phyloP scores from a whole-genome alignment of 2,113 vertebrate genomes.

The Steatornis caripensis region DNA sequence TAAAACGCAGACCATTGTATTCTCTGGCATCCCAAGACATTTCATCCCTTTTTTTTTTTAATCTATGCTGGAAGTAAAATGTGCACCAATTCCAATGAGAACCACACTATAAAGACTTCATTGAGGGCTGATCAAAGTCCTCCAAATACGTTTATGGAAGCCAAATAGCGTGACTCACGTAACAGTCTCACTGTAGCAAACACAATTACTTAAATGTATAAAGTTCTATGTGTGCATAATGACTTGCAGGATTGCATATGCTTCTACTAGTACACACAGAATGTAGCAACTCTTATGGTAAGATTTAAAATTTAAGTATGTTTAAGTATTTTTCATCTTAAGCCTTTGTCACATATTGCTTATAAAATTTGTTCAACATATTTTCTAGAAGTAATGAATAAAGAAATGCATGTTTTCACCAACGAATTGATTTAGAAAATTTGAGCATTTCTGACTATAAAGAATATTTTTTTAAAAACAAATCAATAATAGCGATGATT shows the following conservation, averaged over 20 bases:
- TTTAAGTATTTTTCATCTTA: background rate
- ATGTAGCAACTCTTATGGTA: background rate
- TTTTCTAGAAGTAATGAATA: background rate
- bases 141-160: background rate
- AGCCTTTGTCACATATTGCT: background rate
- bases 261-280: background rate
- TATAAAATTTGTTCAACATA: background rate
- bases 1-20: background rate
- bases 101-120: background rate
- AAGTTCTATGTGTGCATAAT: background rate
- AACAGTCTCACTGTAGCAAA: background rate
- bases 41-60: background rate
- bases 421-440: background rate
- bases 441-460: background rate
- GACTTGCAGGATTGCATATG: background rate
- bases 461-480: background rate
- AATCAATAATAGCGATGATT: background rate
- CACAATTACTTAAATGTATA: background rate
- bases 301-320: background rate
- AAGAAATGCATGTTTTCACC: background rate
- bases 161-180: background rate
- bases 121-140: background rate
- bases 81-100: background rate
- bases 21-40: background rate
- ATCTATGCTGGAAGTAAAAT: background rate